Base-by-base conservation (phyloP, 2,888 invertebrate genomes). In the Drosophila neotestacea region DNA sequence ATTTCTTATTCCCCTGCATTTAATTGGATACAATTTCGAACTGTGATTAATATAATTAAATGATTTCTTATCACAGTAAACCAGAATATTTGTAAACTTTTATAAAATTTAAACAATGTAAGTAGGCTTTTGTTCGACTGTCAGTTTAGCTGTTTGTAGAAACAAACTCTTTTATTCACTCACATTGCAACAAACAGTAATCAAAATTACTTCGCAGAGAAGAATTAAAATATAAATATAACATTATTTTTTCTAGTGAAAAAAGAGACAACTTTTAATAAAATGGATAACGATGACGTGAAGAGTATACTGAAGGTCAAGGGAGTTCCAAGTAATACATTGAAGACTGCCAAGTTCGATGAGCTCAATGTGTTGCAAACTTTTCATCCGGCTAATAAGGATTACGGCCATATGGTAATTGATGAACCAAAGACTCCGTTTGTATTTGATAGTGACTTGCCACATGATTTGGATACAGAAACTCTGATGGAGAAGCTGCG, bases 291-390 rank as follows among this genome's bases (percentile, higher is more conserved):
- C 2, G 48, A 28, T 1, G 47, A 50, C 0, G 67, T 79, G 0
- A 68, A 42, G 22, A 72, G 85, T 5, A 85, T 85, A 13, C 13
- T 85, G n/a, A 80, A 84, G 42, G 22, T 16, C 13, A 30, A n/a
- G 6, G 36, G 34, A 0, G 11, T 34, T 1, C 28, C 39, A 4
- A 52, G 6, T 1, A 9, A 4, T 1, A 22, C 5, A 4, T 1
- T 28, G 1, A 80, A 83, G 62, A 50, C 56, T 6, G 94, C 97
- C 89, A 96, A 97, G 94, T 98, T 97, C 94, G 99, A 99, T 93
- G 99, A 99, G 94, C 96, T 98, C 95, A 99, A 99, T 93, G 99
- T 99, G 77, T 94, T 99, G 87, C 98, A 98, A 74, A 99, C 99
- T 0, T 95, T 98, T 88, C 99, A 99, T 94, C 99, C 99, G 32